Base-by-base conservation (phyloP, 2,113 vertebrate species). In the Planiliza haematocheilus region DNA sequence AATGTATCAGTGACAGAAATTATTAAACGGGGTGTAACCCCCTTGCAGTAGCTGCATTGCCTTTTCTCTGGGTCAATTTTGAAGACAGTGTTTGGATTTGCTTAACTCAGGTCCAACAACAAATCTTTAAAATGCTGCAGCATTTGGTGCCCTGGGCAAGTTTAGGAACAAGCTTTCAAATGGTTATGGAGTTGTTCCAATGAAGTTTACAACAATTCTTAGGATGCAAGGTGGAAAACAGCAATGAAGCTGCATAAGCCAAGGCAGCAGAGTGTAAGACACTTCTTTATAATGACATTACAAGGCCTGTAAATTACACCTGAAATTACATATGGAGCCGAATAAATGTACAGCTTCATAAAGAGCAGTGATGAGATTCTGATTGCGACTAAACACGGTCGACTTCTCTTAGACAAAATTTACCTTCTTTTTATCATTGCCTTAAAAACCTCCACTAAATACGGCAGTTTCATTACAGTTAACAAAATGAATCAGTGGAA, bases 401-500 rank as follows among this genome's bases (percentile, higher is more conserved):
- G 14, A 55, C 21, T 36, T 16, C 13, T 34, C 18, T 45, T 7
- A 17, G 4, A 10, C 2, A 11, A 51, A 56, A 63, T 17, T 21
- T 12, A 13, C 8, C 39, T 16, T 60, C 34, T 4, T 10, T 55
- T 57, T 10, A 0, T 42, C 45, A 52, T 16, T 34, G 4, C 36
- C 42, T 21, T 24, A 38, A 45, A 13, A 21, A 13, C 7, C 50
- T n/a, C 1, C 13, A 62, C 43, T 30, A 53, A 56, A 30, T 30
- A 10, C 0, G 0, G 14, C 21, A 49, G 39, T 17, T 17, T 62
- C 17, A 37, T 61, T 16, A 56, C 10, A 9, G 55, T 48, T 12
- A 58, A 30, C 24, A 43, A 43, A 41, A 41, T 50, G 58, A 63
- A 52, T 34, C 37, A 37, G 20, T 14, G 36, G 20, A 61, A 16